Evolutionary conservation across 1,140 invertebrate genomes (phyloP).

Genomic region (Gryllus bimaculatus): DNA sequence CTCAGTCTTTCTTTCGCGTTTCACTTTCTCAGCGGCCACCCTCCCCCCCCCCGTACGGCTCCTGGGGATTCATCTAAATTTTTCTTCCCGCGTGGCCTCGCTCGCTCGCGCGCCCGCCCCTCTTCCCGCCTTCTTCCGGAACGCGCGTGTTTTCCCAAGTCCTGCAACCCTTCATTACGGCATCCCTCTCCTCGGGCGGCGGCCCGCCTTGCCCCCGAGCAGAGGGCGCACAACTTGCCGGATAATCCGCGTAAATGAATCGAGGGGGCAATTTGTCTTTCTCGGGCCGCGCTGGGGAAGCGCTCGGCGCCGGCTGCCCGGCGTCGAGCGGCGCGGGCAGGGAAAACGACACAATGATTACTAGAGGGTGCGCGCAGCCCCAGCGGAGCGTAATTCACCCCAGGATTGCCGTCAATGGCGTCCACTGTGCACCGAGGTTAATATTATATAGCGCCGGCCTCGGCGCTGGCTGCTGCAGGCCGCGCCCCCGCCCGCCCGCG

Average conservation of each 20-base stretch:
- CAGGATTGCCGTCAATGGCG: background rate
- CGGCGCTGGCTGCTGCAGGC: too few species aligned
- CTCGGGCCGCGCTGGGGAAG: background rate
- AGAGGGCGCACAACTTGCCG: background rate
- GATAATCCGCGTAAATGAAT: slow-evolving; percentile 22
- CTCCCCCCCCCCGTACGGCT: slow-evolving; percentile 17
- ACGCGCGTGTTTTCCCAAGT: slow-evolving; percentile 15
- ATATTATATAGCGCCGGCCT: slow-evolving; percentile 13
- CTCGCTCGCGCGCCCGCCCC: slow-evolving; percentile 10
- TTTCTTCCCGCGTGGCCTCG: slow-evolving; percentile 18
- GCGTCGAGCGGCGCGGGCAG: background rate
- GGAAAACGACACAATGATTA: slow-evolving; percentile 12
- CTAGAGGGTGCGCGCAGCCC: too few species aligned
- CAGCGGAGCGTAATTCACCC: slow-evolving; percentile 15
- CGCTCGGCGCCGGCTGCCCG: background rate
- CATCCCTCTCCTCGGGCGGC: too few species aligned
- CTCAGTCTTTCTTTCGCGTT: background rate
- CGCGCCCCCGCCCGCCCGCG: too few species aligned
- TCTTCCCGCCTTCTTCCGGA: slow-evolving; percentile 16
- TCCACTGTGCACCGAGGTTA: background rate
- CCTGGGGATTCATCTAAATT: slow-evolving; percentile 6
- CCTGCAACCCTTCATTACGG: slow-evolving; percentile 9
- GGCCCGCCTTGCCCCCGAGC: background rate
- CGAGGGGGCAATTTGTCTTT: slow-evolving; percentile 15
- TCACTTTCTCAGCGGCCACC: slow-evolving; percentile 12